Base-by-base conservation (phyloP, 2,113 vertebrate genomes). In the Cryptotis parvus region DNA sequence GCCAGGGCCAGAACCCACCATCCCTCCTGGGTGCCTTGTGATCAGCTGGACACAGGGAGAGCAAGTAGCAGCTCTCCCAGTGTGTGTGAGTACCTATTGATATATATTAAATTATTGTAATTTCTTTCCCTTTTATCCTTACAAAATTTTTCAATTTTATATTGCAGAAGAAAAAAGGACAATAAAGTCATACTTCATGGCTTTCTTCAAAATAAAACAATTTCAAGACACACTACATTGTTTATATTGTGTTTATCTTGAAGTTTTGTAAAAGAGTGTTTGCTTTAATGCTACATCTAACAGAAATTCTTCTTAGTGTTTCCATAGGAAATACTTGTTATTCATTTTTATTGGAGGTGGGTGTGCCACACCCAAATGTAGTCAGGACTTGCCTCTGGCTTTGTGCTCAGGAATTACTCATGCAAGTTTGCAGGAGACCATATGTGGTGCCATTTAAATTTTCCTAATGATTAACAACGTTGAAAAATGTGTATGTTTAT, bases 181-280 rank as follows among this genome's bases (percentile, higher is more conserved):
- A 52, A n/a, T 61, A 79, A 84, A 55, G 63, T 41, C 70, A 94
- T 10, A 0, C 12, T 75, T 0, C 15, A 8, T 65, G 65, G 31
- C 61, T 10, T 58, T 49, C 49, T 81, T 73, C 27, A 58, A 1
- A 68, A 3, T 77, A 80, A 76, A 89, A 70, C 1, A 65, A 87
- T 91, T 88, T 87, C 8, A 58, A 0, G 70, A 45, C 66, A 33
- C 10, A 41, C 1, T 63, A n/a, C 81, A 12, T 88, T 94, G 31
- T 74, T 16, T 10, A 77, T 52, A 49, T 29, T 91, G 22, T 84
- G 18, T 84, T 91, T 49, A 27, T 52, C 4, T 65, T 89, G 27
- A 49, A n/a, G 3, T 84, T 93, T 91, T 79, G 26, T 20, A 39
- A 72, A 37, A 22, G 82, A 81, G 14, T 90, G 9, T 15, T 76